Conservation (phyloP, 2,888 invertebrate genomes). For the Hydrotaea diabolus region DNA sequence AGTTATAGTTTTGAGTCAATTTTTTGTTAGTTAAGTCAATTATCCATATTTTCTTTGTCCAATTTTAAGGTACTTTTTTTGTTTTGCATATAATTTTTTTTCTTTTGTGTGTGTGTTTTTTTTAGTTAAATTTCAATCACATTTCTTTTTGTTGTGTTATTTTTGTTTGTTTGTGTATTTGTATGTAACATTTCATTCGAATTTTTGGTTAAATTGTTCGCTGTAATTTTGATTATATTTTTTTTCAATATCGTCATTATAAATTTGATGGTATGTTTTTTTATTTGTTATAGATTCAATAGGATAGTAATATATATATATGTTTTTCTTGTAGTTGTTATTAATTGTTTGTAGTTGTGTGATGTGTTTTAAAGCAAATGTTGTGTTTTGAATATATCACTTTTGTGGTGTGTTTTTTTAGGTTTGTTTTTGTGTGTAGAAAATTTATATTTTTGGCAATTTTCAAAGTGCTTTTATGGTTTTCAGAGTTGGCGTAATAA, state of each 20-base stretch:
- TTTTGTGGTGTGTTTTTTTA: neutral
- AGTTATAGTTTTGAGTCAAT: conserved; percentile 16
- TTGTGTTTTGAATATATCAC: conserved; percentile 62
- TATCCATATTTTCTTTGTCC: conserved; percentile 51
- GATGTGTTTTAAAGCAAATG: conserved; percentile 38
- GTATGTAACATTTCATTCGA: conserved; percentile 11
- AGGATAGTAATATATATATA: conserved; percentile 2
- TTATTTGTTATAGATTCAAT: conserved; percentile 40
- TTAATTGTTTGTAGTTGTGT: conserved; percentile 6
- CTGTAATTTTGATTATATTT: conserved; percentile 38
- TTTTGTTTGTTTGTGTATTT: conserved; percentile 35
- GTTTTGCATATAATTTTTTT: conserved; percentile 65
- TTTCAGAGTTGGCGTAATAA: too few relatives aligned
- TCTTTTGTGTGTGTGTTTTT: conserved; percentile 69
- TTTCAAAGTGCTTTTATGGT: conserved; percentile 22
- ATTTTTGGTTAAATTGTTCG: conserved; percentile 25
- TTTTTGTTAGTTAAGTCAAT: neutral
- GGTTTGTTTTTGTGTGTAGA: neutral
- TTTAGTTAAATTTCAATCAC: conserved; percentile 70
- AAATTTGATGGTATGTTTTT: conserved; percentile 40
- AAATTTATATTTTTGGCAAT: neutral
- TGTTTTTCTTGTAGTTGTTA: neutral
- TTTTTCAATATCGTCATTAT: conserved; percentile 58
- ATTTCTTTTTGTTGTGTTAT: conserved; percentile 51
- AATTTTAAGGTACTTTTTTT: conserved; percentile 64